Base-by-base conservation (phyloP, 1,140 invertebrate genomes). In the Drosophila melanica region DNA sequence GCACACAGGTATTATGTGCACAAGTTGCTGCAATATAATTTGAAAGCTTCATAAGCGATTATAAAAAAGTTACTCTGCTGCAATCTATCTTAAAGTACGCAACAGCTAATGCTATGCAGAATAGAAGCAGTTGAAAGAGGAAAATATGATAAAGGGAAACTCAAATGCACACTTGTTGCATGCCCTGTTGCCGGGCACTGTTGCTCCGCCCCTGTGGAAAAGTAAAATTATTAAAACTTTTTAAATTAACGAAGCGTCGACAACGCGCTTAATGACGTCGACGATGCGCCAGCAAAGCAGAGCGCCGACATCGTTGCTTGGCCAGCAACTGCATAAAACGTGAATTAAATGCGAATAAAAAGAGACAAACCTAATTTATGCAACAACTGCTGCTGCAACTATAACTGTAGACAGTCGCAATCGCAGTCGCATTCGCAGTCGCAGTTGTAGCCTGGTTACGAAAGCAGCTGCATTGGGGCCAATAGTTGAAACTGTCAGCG, bases 161-260 rank as follows among this genome's bases (percentile, higher is more conserved):
- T 5, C 14, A 11, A 33, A 2, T 18, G 30, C 14, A 67, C 71
- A 82, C 79, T 82, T 82, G 79, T 82, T 82, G 79, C 79, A 63
- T 23, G 14, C 39, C 30, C 44, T 60, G 44, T 75, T 73, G 76
- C 3, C 63, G 63, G 30, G n/a, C 20, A n/a, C 45, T 42, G 47
- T 35, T 20, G 57, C 54, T 14, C 30, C 30, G 42, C 16, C 57
- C 50, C 18, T 64, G 70, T 75, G 77, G 64, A 64, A 82, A 75
- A 82, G 79, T 82, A 82, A 82, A 82, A 82, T 82, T 82, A 82
- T 82, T 78, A 82, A 82, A 82, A 82, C 75, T 82, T 82, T 82
- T 82, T 75, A 71, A 82, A 82, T 82, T 82, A 82, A 79, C 79
- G 75, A 63, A 66, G 65, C 65, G 74, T 47, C 75, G 67, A 69